These are phyloP conservation scores for Salminus brasiliensis DNA, from an alignment of 2,113 vertebrate genomes.

Conservation along the genomic window DNA sequence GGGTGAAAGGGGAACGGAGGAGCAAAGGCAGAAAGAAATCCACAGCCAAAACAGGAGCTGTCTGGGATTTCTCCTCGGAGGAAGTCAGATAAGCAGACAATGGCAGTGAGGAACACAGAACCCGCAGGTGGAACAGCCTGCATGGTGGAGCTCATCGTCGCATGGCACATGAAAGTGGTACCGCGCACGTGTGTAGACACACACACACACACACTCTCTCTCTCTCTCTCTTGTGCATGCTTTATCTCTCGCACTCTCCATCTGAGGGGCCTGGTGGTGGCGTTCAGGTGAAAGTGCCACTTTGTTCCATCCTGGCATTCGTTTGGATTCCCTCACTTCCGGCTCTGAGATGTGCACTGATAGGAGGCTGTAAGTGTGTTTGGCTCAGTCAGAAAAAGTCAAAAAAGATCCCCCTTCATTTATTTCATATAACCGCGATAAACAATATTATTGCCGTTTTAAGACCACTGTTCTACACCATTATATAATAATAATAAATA, in stretches of 20 bases:
- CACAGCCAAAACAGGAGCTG: slow-evolving; percentile 75
- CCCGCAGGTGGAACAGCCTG: slow-evolving; percentile 72
- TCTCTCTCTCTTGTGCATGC: background rate
- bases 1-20: slow-evolving; percentile 33
- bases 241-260: background rate
- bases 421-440: too few species aligned
- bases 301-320: slow-evolving; percentile 65
- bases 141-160: slow-evolving; percentile 45
- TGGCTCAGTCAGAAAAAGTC: slow-evolving; percentile 62
- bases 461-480: too few species aligned
- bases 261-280: slow-evolving; percentile 49
- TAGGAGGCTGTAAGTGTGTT: slow-evolving; percentile 70
- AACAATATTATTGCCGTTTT: too few species aligned
- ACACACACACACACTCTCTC: background rate
- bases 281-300: slow-evolving; percentile 79
- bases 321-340: slow-evolving; percentile 70
- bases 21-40: slow-evolving; percentile 22
- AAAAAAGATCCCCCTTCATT: too few species aligned
- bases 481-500: too few species aligned
- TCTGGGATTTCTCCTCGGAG: slow-evolving; percentile 65
- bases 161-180: slow-evolving; percentile 26
- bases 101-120: slow-evolving; percentile 65
- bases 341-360: slow-evolving; percentile 66
- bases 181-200: slow-evolving; percentile 45
- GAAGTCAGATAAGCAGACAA: slow-evolving; percentile 78